phyloP scores from a whole-genome alignment of 1,140 invertebrate species.

The Macrosteles quadrilineatus region DNA sequence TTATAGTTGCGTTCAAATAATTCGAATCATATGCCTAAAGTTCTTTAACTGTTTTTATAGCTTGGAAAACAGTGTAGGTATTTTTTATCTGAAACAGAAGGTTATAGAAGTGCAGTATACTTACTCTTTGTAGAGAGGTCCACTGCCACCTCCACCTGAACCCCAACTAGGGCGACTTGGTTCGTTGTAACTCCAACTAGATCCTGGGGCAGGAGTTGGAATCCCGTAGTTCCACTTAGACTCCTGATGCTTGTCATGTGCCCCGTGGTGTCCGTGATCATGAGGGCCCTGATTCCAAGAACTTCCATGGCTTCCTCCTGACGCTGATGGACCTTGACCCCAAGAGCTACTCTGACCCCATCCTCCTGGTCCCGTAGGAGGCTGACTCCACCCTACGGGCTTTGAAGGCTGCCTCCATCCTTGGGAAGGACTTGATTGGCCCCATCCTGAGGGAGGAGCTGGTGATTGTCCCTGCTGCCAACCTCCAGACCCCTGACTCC shows the following conservation, averaged over 20 bases:
- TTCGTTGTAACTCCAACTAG: slow-evolving; percentile 4
- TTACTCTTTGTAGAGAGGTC: too few relatives aligned
- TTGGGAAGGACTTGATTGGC: not conserved
- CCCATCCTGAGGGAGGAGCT: not conserved
- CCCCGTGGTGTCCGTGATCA: not conserved
- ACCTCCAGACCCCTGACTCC: not conserved
- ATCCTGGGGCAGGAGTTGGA: not conserved
- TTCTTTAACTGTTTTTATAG: too few relatives aligned
- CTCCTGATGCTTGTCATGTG: not conserved
- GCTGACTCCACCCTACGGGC: slow-evolving; percentile 9
- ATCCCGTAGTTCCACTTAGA: slow-evolving; percentile 10
- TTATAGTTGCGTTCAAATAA: too few relatives aligned
- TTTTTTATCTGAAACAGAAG: too few relatives aligned
- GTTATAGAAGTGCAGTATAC: too few relatives aligned
- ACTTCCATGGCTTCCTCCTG: not conserved
- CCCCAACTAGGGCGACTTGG: not conserved
- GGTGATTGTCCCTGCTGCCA: not conserved
- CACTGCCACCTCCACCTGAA: not conserved
- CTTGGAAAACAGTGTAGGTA: too few relatives aligned
- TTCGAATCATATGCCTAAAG: too few relatives aligned
- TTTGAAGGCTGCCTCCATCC: not conserved
- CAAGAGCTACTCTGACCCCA: not conserved
- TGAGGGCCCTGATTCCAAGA: slow-evolving; percentile 13
- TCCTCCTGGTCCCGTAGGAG: not conserved
- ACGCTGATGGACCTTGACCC: not conserved